Evolutionary conservation across 2,797 vertebrate genomes (phyloP).

Genomic region (Crocidura indochinensis): DNA sequence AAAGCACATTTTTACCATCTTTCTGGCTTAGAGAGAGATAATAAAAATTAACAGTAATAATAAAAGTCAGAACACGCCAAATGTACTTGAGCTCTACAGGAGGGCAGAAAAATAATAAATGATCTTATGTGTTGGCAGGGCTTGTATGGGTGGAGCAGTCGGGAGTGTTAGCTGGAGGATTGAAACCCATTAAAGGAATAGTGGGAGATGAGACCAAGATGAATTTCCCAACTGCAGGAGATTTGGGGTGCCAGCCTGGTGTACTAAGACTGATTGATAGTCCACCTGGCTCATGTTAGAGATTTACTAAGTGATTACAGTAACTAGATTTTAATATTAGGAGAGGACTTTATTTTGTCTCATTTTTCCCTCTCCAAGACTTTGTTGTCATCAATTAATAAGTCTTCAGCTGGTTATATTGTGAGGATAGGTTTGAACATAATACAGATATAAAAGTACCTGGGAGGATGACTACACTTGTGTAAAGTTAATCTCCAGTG

Average conservation of each 20-base stretch:
- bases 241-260: slow-evolving; percentile 10
- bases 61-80: slow-evolving; percentile 27
- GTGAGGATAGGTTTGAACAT: slow-evolving; percentile 60
- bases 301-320: slow-evolving; percentile 41
- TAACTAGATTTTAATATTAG: slow-evolving; percentile 56
- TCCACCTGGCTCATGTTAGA: not conserved
- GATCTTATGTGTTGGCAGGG: not conserved
- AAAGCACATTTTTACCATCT: slow-evolving; percentile 35
- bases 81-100: slow-evolving; percentile 13
- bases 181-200: not conserved
- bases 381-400: slow-evolving; percentile 54
- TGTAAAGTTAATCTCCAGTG: slow-evolving; percentile 84
- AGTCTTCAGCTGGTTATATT: slow-evolving; percentile 4
- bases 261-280: not conserved
- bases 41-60: not conserved
- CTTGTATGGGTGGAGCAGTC: not conserved
- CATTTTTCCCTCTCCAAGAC: slow-evolving; percentile 57
- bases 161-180: not conserved
- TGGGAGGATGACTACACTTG: slow-evolving; percentile 51
- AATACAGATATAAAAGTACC: slow-evolving; percentile 75
- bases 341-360: slow-evolving; percentile 38
- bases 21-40: slow-evolving; percentile 7
- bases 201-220: not conserved
- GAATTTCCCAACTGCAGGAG: not conserved
- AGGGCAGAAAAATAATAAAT: not conserved